These are phyloP conservation scores for Cosmorhoe ocellata DNA, from an alignment of 2,888 invertebrate genomes.

Conservation along the genomic window DNA sequence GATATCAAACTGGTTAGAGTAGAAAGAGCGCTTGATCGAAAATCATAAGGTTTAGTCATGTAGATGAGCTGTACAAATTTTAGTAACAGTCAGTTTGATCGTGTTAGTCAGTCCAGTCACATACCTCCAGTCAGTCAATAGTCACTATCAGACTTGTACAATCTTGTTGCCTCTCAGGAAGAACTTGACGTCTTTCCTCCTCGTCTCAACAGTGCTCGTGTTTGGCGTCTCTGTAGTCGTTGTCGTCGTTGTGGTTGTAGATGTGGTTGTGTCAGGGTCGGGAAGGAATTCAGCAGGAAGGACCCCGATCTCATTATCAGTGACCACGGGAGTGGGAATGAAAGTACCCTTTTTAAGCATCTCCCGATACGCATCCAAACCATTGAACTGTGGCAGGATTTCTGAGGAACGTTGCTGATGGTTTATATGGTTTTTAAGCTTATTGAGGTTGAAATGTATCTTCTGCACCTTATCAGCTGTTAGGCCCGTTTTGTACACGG, in stretches of 20 bases:
- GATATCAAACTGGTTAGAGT: conserved; percentile 12
- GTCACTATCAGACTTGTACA: conserved; percentile 70
- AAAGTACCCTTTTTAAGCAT: conserved; percentile 60
- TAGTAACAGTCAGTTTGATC: conserved; percentile 35
- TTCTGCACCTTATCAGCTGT: conserved; percentile 70
- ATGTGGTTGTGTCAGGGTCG: conserved; percentile 40
- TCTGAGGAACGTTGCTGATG: conserved; percentile 67
- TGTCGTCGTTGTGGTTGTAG: conserved; percentile 47
- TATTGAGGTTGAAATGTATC: conserved; percentile 65
- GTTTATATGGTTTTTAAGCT: conserved; percentile 58
- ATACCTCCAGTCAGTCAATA: conserved; percentile 45
- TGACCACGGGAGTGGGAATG: conserved; percentile 65
- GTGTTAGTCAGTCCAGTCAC: conserved; percentile 28
- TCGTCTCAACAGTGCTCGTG: conserved; percentile 52
- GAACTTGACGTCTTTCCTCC: conserved; percentile 72
- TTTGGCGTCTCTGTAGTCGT: conserved; percentile 49
- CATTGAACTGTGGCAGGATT: conserved; percentile 54
- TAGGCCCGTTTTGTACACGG: conserved; percentile 45
- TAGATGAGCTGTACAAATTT: conserved; percentile 7
- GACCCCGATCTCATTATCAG: conserved; percentile 72
- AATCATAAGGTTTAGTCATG: conserved; percentile 34
- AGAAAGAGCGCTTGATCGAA: background rate
- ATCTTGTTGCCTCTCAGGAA: conserved; percentile 77
- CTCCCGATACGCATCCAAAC: conserved; percentile 51
- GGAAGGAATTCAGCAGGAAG: conserved; percentile 68